Base-by-base conservation (phyloP, 2,113 vertebrate genomes). In the Melanostigma gelatinosum region DNA sequence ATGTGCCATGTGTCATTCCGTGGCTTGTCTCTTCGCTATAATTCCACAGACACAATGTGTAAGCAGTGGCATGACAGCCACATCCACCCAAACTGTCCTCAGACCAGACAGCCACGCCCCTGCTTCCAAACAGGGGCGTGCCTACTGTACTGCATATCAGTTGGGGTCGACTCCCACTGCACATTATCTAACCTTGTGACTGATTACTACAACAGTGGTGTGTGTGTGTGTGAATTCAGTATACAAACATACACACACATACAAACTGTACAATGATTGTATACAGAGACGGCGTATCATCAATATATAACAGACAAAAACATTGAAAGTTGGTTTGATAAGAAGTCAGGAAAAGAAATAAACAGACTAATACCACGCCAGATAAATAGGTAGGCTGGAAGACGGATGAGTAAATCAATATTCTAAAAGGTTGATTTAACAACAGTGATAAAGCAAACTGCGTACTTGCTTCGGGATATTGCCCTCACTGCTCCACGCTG, bases 391-490 rank as follows among this genome's bases (percentile, higher is more conserved):
- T 40, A 55, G 32, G n/a, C 58, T 18, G 63, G 34, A 29, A n/a
- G 36, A 81, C 15, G 72, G 63, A 79, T 36, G 4, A 16, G 27
- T 68, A 8, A 27, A 64, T 79, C 57, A 70, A 62, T 60, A 69
- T 66, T 40, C 58, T 50, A 70, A 67, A 34, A 75, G 57, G 83
- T 48, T 79, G 80, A 88, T 87, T 79, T 77, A 16, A 73, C 7
- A 75, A 73, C 55, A 69, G 80, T 71, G 80, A 82, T 81, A 82
- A 7, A 78, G 58, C 50, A 85, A 85, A 85, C 44, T 85, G 80
- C 64, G 72, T 62, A 65, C 40, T 87, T 79, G 82, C 80, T 44
- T 77, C 72, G 52, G 83, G 81, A 88, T 87, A 88, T 87, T 84
- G 71, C 64, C 48, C 20, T 77, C 24, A 52, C 72, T 34, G 52